These are phyloP conservation scores for Syngnathus scovelli DNA, from an alignment of 2,113 vertebrate species.

Conservation along the genomic window DNA sequence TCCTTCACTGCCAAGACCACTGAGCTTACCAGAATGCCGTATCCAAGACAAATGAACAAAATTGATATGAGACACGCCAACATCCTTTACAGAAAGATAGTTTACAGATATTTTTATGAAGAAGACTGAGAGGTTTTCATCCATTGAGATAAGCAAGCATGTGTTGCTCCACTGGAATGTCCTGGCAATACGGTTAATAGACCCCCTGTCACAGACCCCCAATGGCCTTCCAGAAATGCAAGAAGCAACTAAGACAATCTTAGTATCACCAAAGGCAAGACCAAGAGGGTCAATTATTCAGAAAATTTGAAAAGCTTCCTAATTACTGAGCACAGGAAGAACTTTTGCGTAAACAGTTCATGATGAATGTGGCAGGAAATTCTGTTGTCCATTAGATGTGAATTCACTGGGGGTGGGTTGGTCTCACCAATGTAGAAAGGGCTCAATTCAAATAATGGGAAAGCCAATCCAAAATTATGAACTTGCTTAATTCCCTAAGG, in stretches of 20 bases:
- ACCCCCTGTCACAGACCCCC: constrained; percentile 38
- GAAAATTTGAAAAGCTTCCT: constrained; percentile 26
- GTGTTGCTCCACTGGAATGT: constrained; percentile 33
- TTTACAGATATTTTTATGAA: constrained; percentile 39
- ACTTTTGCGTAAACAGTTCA: constrained; percentile 55
- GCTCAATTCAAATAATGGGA: constrained; percentile 1
- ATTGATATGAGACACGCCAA: constrained; percentile 28
- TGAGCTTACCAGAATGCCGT: constrained; percentile 32
- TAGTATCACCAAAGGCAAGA: constrained; percentile 16
- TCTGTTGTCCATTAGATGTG: constrained; percentile 35
- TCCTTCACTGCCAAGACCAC: constrained; percentile 15
- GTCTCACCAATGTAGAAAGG: not conserved
- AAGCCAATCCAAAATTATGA: not conserved
- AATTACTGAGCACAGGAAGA: constrained; percentile 45
- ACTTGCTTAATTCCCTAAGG: not conserved
- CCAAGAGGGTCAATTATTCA: constrained; percentile 5
- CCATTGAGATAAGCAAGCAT: constrained; percentile 60
- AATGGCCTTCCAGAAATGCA: constrained; percentile 13
- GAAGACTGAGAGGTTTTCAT: constrained; percentile 36
- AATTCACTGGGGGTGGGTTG: constrained; percentile 4
- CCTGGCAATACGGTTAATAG: constrained; percentile 42
- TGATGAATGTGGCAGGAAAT: constrained; percentile 61
- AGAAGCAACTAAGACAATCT: constrained; percentile 6
- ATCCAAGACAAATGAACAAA: constrained; percentile 46
- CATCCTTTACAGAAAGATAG: constrained; percentile 26